Evolutionary conservation across 2,797 vertebrate genomes (phyloP).

Genomic region (Galago senegalensis): DNA sequence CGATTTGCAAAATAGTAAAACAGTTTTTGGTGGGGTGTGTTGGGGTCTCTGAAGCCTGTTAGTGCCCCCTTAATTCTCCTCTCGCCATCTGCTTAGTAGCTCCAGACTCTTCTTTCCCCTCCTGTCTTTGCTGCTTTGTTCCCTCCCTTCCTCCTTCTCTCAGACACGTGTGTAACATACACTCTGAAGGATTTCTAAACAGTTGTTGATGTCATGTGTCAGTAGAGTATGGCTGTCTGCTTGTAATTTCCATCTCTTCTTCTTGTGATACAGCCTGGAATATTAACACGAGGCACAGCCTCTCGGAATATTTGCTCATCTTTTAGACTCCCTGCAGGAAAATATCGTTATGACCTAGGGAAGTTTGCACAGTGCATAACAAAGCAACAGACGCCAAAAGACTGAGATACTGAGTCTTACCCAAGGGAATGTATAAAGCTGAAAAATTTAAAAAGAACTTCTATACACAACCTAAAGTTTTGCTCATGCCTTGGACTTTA

Average conservation of each 20-base stretch:
- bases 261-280: not conserved
- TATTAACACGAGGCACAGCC: not conserved
- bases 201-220: not conserved
- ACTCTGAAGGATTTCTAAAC: not conserved
- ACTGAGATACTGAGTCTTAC: not conserved
- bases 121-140: too few relatives aligned
- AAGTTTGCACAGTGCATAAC: not conserved
- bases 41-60: conserved; percentile 7
- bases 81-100: not conserved
- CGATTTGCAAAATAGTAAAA: not conserved
- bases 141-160: not conserved
- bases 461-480: not conserved
- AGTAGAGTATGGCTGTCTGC: not conserved
- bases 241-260: not conserved
- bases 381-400: conserved; percentile 2
- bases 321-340: conserved; percentile 9
- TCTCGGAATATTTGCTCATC: conserved; percentile 24
- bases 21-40: not conserved
- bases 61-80: not conserved
- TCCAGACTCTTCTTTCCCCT: not conserved
- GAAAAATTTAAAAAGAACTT: not conserved
- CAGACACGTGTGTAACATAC: not conserved
- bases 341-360: not conserved
- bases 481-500: not conserved
- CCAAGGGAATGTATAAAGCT: not conserved